Percentiles rank a stretch among this genome's conserved stretches.
Evolutionary conservation across 2,888 invertebrate species (phyloP).

Genomic region (Drosophila hamatofila): DNA sequence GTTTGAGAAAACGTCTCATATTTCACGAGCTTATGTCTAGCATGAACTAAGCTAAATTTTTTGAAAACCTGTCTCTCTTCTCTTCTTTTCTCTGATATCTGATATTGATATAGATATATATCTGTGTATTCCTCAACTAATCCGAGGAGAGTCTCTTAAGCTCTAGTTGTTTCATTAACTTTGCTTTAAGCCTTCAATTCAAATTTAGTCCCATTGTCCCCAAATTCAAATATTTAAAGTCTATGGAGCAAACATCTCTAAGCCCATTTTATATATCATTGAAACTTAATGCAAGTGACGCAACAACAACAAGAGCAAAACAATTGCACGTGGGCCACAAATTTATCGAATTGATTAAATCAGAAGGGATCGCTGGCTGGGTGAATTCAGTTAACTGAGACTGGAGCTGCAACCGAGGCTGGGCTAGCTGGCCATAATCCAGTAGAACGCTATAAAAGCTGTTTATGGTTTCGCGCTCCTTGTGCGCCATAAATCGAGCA

Average conservation of each 20-base stretch:
- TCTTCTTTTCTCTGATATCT: no score
- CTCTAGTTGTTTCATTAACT: neutral
- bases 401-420: conserved; percentile 26
- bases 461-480: conserved; percentile 84
- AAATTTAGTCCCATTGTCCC: neutral
- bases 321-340: conserved; percentile 70
- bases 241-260: conserved; percentile 11
- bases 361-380: conserved; percentile 53
- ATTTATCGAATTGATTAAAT: conserved; percentile 74
- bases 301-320: conserved; percentile 25
- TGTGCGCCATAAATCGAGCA: conserved; percentile 80
- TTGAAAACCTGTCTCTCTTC: no score
- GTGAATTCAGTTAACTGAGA: neutral
- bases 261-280: conserved; percentile 23
- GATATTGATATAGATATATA: neutral
- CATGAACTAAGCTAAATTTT: neutral
- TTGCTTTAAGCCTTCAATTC: neutral
- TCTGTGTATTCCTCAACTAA: neutral
- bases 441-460: conserved; percentile 84
- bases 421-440: conserved; percentile 71
- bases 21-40: neutral
- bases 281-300: conserved; percentile 42
- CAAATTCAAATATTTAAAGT: conserved; percentile 31
- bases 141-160: neutral
- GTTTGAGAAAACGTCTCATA: neutral